Percentiles rank a stretch among this genome's conserved stretches.
phyloP scores from a whole-genome alignment of 2,888 invertebrate genomes.

The Eupithecia subumbrata region DNA sequence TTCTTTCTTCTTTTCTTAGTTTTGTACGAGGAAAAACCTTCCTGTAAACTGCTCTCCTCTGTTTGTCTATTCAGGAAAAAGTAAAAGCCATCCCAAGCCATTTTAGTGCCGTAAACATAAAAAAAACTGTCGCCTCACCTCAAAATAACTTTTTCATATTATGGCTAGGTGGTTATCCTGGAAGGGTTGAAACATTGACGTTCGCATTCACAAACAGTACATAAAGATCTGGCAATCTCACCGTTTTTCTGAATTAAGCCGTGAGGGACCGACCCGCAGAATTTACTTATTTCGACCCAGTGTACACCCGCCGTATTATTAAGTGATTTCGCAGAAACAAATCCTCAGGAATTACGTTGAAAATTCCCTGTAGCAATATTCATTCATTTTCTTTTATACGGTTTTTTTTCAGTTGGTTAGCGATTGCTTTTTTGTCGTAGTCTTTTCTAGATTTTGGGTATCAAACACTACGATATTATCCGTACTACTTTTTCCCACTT shows the following conservation, averaged over 20 bases:
- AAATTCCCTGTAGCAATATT: constrained; percentile 55
- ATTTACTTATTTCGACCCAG: constrained; percentile 59
- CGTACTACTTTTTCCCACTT: background rate
- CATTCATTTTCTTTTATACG: constrained; percentile 50
- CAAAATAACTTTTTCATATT: constrained; percentile 72
- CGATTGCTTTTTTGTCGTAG: background rate
- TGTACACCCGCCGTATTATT: constrained; percentile 62
- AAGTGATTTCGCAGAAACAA: constrained; percentile 73
- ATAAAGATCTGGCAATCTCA: constrained; percentile 75
- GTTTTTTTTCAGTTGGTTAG: constrained; percentile 37
- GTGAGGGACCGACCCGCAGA: constrained; percentile 68
- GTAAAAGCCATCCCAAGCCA: constrained; percentile 30
- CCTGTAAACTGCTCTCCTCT: background rate
- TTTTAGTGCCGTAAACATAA: constrained; percentile 55
- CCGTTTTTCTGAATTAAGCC: constrained; percentile 77
- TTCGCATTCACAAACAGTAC: constrained; percentile 76
- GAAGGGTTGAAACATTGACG: constrained; percentile 76
- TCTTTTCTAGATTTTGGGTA: background rate
- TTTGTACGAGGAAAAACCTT: background rate
- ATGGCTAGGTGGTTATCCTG: constrained; percentile 59
- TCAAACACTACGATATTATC: background rate
- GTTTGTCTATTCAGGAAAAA: constrained; percentile 21
- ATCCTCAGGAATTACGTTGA: constrained; percentile 62
- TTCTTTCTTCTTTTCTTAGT: background rate
- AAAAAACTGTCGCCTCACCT: constrained; percentile 55